Base-by-base conservation (phyloP, 2,113 vertebrate species). In the Heterochromis multidens region DNA sequence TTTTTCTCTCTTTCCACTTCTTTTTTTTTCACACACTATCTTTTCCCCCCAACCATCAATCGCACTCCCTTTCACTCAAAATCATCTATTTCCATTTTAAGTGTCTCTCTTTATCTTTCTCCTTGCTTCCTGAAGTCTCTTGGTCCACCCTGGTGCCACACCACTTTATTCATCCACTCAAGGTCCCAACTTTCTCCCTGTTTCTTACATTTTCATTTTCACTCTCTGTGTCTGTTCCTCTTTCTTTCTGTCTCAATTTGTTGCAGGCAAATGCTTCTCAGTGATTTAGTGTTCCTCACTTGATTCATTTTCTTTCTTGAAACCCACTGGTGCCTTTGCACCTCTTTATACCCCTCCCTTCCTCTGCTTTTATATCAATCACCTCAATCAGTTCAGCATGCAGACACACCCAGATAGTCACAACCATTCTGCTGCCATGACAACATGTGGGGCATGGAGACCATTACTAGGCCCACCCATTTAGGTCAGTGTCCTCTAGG, bases 1-100 rank as follows among this genome's bases (percentile, higher is more conserved):
- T 92, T 90, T 94, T 88, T 88, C 87, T 88, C 89, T 86, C 72
- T 90, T 88, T 88, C 79, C 77, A 31, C 60, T 84, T 78, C 61
- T 90, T 85, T 80, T 43, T 63, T 79, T 87, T 85, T 87, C 85
- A 79, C 52, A 13, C 25, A 62, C 49, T 78, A 61, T 56, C 33
- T 88, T 77, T 79, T 23, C 21, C 40, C 31, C 63, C 58, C 27
- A 57, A 62, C 61, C 65, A 88, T 92, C 84, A 57, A 67, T 92
- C 1, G 52, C 67, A 67, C 67, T 86, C 62, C 21, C 27, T 89
- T 91, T 90, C 14, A 5, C 54, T 87, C 67, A 89, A 85, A 81
- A 78, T 43, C 23, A 12, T 63, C 35, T 83, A 67, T 72, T 81
- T 88, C 62, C 67, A 5, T 90, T 80, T 49, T 16, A 63, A 81